Percentiles rank a stretch among this genome's conserved stretches.
Conservation (phyloP, 2,113 vertebrate genomes). For the Brachyistius frenatus region DNA sequence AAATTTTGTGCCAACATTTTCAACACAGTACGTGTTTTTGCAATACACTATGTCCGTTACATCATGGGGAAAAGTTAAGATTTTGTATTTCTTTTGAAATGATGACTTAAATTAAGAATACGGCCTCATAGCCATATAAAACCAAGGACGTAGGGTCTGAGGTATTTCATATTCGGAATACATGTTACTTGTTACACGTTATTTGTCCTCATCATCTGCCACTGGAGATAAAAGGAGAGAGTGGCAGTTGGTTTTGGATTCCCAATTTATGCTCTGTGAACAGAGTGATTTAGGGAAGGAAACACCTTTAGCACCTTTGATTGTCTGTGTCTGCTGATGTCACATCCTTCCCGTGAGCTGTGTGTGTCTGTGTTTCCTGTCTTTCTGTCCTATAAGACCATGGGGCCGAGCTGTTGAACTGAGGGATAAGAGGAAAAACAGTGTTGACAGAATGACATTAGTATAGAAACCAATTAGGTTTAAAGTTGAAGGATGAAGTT, state of each 20-base stretch:
- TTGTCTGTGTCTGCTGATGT: slow-evolving; percentile 96
- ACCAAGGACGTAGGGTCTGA: not conserved
- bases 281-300: slow-evolving; percentile 95
- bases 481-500: slow-evolving; percentile 52
- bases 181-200: slow-evolving; percentile 14
- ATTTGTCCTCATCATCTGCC: slow-evolving; percentile 52
- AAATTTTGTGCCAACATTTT: not conserved
- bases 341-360: slow-evolving; percentile 90
- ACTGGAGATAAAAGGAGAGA: slow-evolving; percentile 85
- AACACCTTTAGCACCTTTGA: slow-evolving; percentile 99
- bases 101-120: not conserved
- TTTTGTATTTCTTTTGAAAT: not conserved
- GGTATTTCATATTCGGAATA: slow-evolving; percentile 69
- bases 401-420: slow-evolving; percentile 55
- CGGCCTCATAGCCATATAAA: not conserved
- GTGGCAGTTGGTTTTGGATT: slow-evolving; percentile 88
- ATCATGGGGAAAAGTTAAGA: slow-evolving; percentile 3
- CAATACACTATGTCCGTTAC: not conserved
- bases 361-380: slow-evolving; percentile 86
- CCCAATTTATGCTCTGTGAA: slow-evolving; percentile 88
- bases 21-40: slow-evolving; percentile 17
- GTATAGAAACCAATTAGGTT: slow-evolving; percentile 60
- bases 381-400: slow-evolving; percentile 87
- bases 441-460: slow-evolving; percentile 68
- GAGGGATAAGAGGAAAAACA: slow-evolving; percentile 59